Percentiles rank a stretch among this genome's conserved stretches.
Conservation (phyloP, 1,140 invertebrate species). For the Aphidius ervi region DNA sequence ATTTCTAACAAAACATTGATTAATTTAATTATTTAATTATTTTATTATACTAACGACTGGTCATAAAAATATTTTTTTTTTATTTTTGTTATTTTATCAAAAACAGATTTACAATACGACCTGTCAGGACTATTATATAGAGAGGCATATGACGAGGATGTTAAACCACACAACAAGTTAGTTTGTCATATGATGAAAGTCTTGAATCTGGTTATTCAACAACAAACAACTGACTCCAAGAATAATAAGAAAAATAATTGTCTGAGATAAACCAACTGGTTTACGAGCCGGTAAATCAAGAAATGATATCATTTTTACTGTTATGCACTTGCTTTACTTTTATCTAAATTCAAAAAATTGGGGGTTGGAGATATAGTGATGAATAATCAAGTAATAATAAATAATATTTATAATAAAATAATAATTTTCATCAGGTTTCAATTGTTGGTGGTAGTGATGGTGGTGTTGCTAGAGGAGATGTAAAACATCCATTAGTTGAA, state of each 20-base stretch:
- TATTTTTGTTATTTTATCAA: background rate
- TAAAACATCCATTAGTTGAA: constrained; percentile 89
- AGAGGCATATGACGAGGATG: constrained; percentile 69
- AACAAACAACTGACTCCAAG: constrained; percentile 81
- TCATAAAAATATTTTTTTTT: too few species aligned
- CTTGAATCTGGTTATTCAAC: constrained; percentile 90
- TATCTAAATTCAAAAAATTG: too few species aligned
- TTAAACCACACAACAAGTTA: constrained; percentile 76
- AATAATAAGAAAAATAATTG: constrained; percentile 91
- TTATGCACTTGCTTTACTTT: too few species aligned
- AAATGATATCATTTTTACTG: too few species aligned
- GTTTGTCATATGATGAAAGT: constrained; percentile 85
- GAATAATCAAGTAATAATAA: constrained; percentile 4
- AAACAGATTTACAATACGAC: constrained; percentile 85
- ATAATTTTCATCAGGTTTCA: constrained; percentile 58
- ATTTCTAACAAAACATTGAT: too few species aligned
- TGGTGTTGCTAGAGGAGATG: constrained; percentile 90
- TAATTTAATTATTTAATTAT: too few species aligned
- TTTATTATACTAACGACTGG: too few species aligned
- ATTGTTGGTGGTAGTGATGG: constrained; percentile 98
- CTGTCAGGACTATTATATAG: constrained; percentile 85
- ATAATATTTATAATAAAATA: background rate
- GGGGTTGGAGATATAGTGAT: background rate
- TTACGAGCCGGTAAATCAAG: constrained; percentile 49
- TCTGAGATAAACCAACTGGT: constrained; percentile 63